phyloP scores from a whole-genome alignment of 2,888 invertebrate species.

The Argyresthia goedartella region DNA sequence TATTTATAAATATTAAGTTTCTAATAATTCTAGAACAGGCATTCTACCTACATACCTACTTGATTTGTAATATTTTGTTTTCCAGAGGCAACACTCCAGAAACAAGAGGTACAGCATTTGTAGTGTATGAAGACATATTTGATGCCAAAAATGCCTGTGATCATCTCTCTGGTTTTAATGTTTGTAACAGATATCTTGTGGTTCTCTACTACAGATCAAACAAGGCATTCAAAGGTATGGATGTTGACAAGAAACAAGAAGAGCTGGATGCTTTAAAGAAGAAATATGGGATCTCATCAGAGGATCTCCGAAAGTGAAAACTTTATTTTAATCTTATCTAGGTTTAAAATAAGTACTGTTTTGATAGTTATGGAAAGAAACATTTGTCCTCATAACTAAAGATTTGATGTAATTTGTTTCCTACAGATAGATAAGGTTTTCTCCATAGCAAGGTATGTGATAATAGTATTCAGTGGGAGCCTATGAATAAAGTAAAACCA shows the following conservation, averaged over 20 bases:
- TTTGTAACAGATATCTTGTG: conserved; percentile 98
- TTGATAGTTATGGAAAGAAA: too few species aligned
- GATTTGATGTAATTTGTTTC: too few species aligned
- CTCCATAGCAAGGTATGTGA: too few species aligned
- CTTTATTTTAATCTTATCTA: neutral
- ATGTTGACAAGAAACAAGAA: conserved; percentile 95
- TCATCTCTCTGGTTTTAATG: conserved; percentile 98
- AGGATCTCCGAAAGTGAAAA: conserved; percentile 59
- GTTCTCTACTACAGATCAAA: conserved; percentile 98
- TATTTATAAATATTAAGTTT: too few species aligned
- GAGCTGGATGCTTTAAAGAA: conserved; percentile 95
- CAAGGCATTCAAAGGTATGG: conserved; percentile 95
- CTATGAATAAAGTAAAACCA: too few species aligned
- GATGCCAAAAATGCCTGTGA: conserved; percentile 99
- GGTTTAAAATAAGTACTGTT: neutral
- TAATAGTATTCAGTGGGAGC: too few species aligned
- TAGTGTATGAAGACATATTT: conserved; percentile 99
- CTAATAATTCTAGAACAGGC: too few species aligned
- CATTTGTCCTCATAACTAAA: too few species aligned
- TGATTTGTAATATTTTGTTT: conserved; percentile 19
- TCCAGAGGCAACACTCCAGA: conserved; percentile 96
- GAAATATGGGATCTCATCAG: conserved; percentile 86
- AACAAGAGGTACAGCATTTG: conserved; percentile 98
- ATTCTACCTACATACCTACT: too few species aligned
- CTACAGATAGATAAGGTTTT: too few species aligned